Conservation (phyloP, 2,888 invertebrate species). For the Sphecodes monilicornis region DNA sequence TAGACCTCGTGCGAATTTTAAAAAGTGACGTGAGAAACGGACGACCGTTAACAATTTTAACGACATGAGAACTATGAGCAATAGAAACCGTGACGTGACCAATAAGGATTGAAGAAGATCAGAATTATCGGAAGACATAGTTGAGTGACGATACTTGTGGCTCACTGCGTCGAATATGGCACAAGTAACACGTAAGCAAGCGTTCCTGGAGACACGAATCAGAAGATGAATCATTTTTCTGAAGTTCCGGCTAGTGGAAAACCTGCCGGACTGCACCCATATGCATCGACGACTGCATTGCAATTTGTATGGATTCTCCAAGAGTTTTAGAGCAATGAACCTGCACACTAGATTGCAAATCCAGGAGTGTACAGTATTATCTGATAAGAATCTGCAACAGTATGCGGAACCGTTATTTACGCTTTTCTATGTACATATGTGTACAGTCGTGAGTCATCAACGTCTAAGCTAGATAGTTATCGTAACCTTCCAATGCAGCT, state of each 20-base stretch:
- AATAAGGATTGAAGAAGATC: neutral
- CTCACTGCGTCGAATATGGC: slow-evolving; percentile 12
- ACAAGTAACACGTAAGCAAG: slow-evolving; percentile 27
- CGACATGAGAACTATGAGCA: neutral
- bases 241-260: slow-evolving; percentile 17
- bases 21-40: too few relatives aligned
- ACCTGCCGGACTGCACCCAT: neutral
- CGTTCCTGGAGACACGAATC: slow-evolving; percentile 14
- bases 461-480: neutral
- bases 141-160: neutral
- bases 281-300: neutral
- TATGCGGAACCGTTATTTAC: neutral
- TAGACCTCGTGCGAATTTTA: too few relatives aligned
- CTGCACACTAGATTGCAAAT: neutral
- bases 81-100: neutral
- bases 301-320: neutral
- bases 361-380: neutral
- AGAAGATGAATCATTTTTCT: slow-evolving; percentile 53
- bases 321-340: neutral
- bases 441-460: neutral
- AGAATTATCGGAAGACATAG: neutral
- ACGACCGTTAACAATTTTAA: too few relatives aligned
- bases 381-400: neutral
- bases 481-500: neutral
- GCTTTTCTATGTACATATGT: too few relatives aligned